Evolutionary conservation across 2,797 vertebrate genomes (phyloP), one percentile per base, ranked within the genome.

Genomic region (Sebastes reedi): DNA sequence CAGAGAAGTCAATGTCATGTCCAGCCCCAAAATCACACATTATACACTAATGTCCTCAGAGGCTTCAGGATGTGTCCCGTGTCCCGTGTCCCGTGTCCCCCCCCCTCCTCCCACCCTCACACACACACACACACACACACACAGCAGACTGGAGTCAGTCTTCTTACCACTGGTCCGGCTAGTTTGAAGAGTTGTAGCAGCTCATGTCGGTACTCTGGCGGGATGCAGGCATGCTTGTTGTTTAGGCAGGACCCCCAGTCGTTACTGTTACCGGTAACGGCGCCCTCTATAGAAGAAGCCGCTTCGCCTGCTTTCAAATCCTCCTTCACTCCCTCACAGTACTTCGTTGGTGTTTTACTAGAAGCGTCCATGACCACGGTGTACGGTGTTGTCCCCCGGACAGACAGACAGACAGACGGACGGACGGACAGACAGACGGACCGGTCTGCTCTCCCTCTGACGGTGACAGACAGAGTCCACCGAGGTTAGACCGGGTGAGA

Each of bases 121-220:
- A 8, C 29, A 30, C 30, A 30, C 30, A 30, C 7, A 30, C 32
- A 9, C 32, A 32, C 8, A 3, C 32, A 32, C 32, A 32, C 1
- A 32, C 32, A 36, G 9, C 0, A 29, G 3, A 25, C 20, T 2
- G 22, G 14, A 59, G 14, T n/a, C 4, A 11, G 3, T 67, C 85
- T 39, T 39, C 61, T 90, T 86, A 96, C 95, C 95, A 96, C 94
- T 2, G 96, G 96, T 86, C 94, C 95, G 3, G 94, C 93, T 50
- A 96, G 82, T 80, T 90, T 94, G 8, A 90, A 29, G 8, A 96
- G 64, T n/a, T 95, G 85, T 0, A 46, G 16, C 20, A 92, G 70
- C 75, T 96, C 96, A 5, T 85, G 29, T 60, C 79, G 88, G 80
- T 92, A 94, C 0, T 55, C 60, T 5, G 18, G 30, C 0, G 92